Evolutionary conservation across 2,888 invertebrate genomes (phyloP), one percentile per base, ranked within the genome.

Genomic region (Heliothis peltigera): DNA sequence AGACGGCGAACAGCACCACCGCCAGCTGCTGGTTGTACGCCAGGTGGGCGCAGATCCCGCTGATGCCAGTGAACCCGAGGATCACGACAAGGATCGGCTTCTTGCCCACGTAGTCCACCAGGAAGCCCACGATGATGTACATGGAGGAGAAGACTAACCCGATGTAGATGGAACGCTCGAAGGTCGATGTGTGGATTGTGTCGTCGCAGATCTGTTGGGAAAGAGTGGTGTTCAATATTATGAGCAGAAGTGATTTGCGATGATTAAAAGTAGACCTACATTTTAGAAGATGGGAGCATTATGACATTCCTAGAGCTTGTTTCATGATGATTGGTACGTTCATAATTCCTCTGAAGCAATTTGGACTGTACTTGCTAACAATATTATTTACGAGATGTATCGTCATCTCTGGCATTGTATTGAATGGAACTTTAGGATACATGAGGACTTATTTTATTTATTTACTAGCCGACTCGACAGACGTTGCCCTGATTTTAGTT

Each of bases 121-220:
- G 90, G 84, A 96, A 96, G 12, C 97, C 96, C 18, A 96, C 96
- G 21, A 96, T 79, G 35, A 96, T 82, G 86, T 97, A 97, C 83
- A 96, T 96, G 0, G 96, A 81, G 22, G 96, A 94, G 82, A 97
- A 97, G 5, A 96, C 95, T 0, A 95, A 91, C 0, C 97, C 97
- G 78, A 97, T 96, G 69, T 96, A 95, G 70, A 97, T 95, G 52
- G 97, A 96, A 52, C 96, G 96, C 79, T 96, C 90, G 83, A 97
- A 97, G 2, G 97, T 96, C 0, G 91, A 90, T 0, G 95, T 89
- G 82, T 97, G 96, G 70, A 97, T 95, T 0, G 92, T 90, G 35
- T 95, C 93, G 28, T 91, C 89, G 79, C 97, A 97, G 22, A 85
- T 72, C 8, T 86, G 69, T 88, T 88, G 79, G 8, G 63, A 28